These are phyloP conservation scores for Ruditapes philippinarum DNA, from an alignment of 1,140 invertebrate genomes.

Conservation along the genomic window DNA sequence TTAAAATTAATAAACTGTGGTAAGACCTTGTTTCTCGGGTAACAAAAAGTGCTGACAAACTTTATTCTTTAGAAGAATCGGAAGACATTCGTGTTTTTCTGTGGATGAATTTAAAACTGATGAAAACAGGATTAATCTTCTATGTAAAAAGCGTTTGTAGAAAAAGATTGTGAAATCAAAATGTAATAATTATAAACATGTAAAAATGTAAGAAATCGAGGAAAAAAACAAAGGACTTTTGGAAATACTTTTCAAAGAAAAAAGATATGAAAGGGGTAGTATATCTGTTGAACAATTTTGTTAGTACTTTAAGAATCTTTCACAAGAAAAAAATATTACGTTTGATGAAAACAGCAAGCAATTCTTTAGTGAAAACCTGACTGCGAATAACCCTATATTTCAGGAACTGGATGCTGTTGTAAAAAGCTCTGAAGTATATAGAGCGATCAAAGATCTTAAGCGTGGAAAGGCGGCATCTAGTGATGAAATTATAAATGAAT, in stretches of 20 bases:
- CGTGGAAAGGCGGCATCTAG: background rate
- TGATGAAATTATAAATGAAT: background rate
- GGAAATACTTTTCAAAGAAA: constrained; percentile 1
- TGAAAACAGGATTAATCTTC: no score
- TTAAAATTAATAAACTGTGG: no score
- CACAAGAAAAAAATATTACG: background rate
- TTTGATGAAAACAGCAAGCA: background rate
- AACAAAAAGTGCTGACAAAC: no score
- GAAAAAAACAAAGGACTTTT: background rate
- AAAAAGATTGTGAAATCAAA: no score
- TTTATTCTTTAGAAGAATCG: no score
- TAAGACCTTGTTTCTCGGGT: no score
- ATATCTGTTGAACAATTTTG: background rate
- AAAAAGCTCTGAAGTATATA: background rate
- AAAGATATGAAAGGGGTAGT: background rate
- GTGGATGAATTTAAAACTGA: no score
- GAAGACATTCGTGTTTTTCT: no score
- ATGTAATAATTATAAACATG: no score
- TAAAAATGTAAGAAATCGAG: no score
- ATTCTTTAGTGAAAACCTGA: background rate
- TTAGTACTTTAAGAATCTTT: background rate
- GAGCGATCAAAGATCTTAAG: background rate
- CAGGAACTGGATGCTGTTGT: background rate
- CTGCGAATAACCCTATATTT: background rate
- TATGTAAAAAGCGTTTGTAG: no score